Evolutionary conservation across 2,888 invertebrate genomes (phyloP).

Genomic region (Agonopterix heracliana): DNA sequence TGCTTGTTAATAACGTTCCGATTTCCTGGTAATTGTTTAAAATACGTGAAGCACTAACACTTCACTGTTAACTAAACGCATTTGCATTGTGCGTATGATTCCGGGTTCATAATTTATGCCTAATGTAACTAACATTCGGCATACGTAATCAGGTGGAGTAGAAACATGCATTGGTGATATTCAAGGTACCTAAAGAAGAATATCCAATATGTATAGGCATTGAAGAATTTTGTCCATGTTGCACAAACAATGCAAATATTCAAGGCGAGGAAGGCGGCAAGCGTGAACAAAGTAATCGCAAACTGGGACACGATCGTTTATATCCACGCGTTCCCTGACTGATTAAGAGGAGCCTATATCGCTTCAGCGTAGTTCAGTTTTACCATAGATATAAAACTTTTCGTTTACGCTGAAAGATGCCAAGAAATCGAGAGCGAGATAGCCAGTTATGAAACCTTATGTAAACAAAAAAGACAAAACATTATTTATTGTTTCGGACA

Average conservation of each 20-base stretch:
- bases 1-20: slow-evolving; percentile 24
- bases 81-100: slow-evolving; percentile 19
- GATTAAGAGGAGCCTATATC: slow-evolving; percentile 3
- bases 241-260: background rate
- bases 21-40: slow-evolving; percentile 41
- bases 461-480: too few species aligned
- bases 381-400: too few species aligned
- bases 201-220: too few species aligned
- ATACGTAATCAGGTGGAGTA: too few species aligned
- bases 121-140: background rate
- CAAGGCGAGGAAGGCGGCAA: background rate
- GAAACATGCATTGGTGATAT: too few species aligned
- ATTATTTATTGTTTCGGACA: too few species aligned
- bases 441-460: too few species aligned
- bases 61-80: slow-evolving; percentile 7
- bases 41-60: background rate
- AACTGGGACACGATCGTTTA: slow-evolving; percentile 12
- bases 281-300: slow-evolving; percentile 5
- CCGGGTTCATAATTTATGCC: slow-evolving; percentile 13
- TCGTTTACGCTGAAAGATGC: too few species aligned
- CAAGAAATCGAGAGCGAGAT: too few species aligned
- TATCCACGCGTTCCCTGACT: slow-evolving; percentile 8
- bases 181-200: too few species aligned
- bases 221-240: too few species aligned
- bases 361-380: background rate